These are phyloP conservation scores for Solenopsis fugax DNA, from an alignment of 1,140 invertebrate species.

Conservation along the genomic window DNA sequence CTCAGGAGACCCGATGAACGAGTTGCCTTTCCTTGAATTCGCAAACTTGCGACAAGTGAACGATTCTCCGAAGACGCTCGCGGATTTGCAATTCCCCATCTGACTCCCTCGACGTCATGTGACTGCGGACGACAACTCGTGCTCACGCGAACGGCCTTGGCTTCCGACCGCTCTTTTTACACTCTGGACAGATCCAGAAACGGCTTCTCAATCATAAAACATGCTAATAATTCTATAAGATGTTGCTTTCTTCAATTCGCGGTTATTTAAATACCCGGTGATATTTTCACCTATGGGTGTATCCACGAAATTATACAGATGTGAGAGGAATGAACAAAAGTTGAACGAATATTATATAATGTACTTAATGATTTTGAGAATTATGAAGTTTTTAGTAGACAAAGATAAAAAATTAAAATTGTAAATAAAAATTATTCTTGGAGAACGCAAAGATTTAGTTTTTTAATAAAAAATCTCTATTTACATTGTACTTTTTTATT, in stretches of 20 bases:
- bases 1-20: too few relatives aligned
- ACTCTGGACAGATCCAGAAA: background rate
- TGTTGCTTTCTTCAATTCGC: background rate
- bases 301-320: background rate
- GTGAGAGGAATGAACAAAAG: background rate
- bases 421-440: background rate
- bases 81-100: background rate
- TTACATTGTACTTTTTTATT: constrained; percentile 4
- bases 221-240: background rate
- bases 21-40: background rate
- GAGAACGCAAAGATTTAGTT: background rate
- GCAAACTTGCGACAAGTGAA: background rate
- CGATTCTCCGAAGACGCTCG: background rate
- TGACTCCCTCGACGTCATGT: constrained; percentile 78
- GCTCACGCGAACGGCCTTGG: background rate
- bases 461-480: background rate
- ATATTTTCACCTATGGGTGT: background rate
- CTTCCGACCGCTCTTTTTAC: background rate
- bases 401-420: background rate
- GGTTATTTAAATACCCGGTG: background rate
- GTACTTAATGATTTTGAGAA: background rate
- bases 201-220: background rate
- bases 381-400: background rate
- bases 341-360: background rate
- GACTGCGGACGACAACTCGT: constrained; percentile 78